A percentile compares a stretch with the other conserved stretches of the same genome.
These are phyloP conservation scores for Panzeria rudis DNA, from an alignment of 2,888 invertebrate genomes.

Conservation along the genomic window DNA sequence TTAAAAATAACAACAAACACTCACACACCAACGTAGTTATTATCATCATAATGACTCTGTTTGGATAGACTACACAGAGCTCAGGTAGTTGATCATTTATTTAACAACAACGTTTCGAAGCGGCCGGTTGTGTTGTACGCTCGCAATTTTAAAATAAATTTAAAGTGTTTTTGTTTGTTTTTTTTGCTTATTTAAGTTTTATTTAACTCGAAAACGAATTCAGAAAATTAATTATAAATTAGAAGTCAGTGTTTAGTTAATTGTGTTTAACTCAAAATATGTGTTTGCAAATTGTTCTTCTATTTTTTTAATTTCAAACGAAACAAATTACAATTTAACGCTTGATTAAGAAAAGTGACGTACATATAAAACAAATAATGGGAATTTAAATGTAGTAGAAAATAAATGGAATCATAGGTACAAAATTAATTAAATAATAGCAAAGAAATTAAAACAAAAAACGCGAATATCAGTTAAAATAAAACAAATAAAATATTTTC, in stretches of 20 bases:
- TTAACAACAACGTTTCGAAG: slow-evolving; percentile 71
- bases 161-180: slow-evolving; percentile 16
- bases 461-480: slow-evolving; percentile 68
- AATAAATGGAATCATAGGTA: slow-evolving; percentile 9
- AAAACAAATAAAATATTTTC: slow-evolving; percentile 70
- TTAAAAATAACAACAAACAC: slow-evolving; percentile 19
- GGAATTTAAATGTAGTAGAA: slow-evolving; percentile 44
- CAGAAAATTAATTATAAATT: slow-evolving; percentile 20
- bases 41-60: slow-evolving; percentile 55
- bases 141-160: slow-evolving; percentile 26
- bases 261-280: slow-evolving; percentile 12
- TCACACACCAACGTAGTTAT: slow-evolving; percentile 28
- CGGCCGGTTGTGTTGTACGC: slow-evolving; percentile 57
- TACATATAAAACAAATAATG: slow-evolving; percentile 55
- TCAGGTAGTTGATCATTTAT: slow-evolving; percentile 72
- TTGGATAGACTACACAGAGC: slow-evolving; percentile 67
- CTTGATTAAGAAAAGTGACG: slow-evolving; percentile 33
- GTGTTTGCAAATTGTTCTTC: not conserved
- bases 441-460: slow-evolving; percentile 47
- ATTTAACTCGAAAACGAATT: slow-evolving; percentile 43
- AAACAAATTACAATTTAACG: slow-evolving; percentile 23
- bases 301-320: slow-evolving; percentile 2
- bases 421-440: slow-evolving; percentile 49
- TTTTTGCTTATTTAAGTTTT: slow-evolving; percentile 21
- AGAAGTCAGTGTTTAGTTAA: not conserved